Evolutionary conservation across 2,888 invertebrate species (phyloP).

Genomic region (Diadegma fenestrale): DNA sequence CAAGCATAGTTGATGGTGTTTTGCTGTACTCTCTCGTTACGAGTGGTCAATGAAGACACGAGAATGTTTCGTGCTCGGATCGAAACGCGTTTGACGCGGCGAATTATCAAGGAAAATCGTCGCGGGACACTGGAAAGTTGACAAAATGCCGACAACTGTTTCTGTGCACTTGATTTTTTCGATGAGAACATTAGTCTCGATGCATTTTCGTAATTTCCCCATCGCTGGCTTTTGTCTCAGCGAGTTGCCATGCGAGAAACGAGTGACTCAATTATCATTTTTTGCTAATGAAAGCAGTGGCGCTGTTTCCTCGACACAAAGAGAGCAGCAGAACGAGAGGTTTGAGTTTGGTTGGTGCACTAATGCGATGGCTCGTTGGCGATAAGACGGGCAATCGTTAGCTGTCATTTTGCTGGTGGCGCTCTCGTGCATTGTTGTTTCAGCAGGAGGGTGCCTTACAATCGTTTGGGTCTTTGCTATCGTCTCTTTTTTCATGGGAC

Average conservation of each 20-base stretch:
- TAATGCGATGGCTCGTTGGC: constrained; percentile 71
- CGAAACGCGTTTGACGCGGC: neutral
- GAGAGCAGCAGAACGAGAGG: neutral
- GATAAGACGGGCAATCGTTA: constrained; percentile 83
- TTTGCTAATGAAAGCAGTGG: constrained; percentile 83
- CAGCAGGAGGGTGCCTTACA: constrained; percentile 21
- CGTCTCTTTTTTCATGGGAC: constrained; percentile 27
- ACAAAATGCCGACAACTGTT: neutral
- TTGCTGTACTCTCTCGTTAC: constrained; percentile 17
- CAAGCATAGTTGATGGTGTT: constrained; percentile 33
- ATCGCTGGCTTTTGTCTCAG: constrained; percentile 12
- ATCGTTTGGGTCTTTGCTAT: constrained; percentile 36
- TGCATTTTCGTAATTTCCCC: neutral
- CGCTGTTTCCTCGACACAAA: constrained; percentile 79
- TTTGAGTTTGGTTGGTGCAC: constrained; percentile 79
- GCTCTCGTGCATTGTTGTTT: constrained; percentile 50
- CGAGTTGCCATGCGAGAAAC: constrained; percentile 63
- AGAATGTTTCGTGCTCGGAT: neutral
- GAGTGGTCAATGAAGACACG: constrained; percentile 26
- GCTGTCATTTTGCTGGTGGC: constrained; percentile 74
- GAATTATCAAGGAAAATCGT: neutral
- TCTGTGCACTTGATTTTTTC: neutral
- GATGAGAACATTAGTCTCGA: neutral
- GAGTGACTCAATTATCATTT: constrained; percentile 81
- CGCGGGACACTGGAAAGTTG: neutral